Conservation (phyloP, 2,113 vertebrate species). For the Eretmochelys imbricata region DNA sequence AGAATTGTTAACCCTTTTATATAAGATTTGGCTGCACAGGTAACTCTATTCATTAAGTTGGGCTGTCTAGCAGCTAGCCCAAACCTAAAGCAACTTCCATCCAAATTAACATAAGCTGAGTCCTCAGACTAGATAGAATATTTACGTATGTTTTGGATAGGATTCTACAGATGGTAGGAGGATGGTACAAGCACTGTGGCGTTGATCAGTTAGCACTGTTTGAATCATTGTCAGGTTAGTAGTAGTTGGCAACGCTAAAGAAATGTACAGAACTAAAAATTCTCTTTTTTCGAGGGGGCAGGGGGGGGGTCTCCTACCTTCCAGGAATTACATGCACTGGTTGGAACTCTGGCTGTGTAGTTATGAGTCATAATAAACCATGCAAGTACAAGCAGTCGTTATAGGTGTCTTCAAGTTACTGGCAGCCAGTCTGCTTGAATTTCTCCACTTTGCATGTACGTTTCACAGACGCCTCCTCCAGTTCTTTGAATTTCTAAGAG, state of each 20-base stretch:
- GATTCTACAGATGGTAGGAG: not conserved
- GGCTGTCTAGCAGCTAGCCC: not conserved
- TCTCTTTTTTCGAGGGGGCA: not conserved
- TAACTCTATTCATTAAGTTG: not conserved
- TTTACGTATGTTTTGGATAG: not conserved
- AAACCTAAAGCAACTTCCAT: not conserved
- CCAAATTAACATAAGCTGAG: not conserved
- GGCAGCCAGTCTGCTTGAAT: not conserved
- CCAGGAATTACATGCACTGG: not conserved
- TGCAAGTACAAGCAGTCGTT: not conserved
- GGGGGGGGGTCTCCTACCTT: not conserved
- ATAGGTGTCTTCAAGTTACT: not conserved
- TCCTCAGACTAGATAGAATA: not conserved
- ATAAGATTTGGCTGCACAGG: not conserved
- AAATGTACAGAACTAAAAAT: not conserved
- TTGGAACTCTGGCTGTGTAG: not conserved
- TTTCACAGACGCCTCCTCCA: conserved; percentile 6
- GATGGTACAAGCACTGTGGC: not conserved
- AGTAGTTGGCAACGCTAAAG: not conserved
- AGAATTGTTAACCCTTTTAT: not conserved
- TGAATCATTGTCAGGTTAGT: not conserved
- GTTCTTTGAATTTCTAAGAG: not conserved
- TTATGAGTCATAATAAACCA: not conserved
- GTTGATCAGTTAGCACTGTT: not conserved
- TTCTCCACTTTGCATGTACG: conserved; percentile 1